Base-by-base conservation (phyloP, 2,797 vertebrate species). In the Triplophysa bombifrons region DNA sequence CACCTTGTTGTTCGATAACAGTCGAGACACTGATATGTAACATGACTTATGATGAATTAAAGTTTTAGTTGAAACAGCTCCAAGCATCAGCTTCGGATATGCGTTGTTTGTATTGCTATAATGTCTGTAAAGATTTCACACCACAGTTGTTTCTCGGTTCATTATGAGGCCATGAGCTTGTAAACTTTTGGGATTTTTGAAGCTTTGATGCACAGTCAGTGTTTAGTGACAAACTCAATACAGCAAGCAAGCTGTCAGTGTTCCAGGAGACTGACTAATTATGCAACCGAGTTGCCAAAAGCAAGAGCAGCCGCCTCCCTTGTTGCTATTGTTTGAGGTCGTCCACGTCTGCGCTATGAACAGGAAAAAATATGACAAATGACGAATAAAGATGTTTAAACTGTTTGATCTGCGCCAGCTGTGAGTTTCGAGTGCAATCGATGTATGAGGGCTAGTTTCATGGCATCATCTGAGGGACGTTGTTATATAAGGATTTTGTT, bases 241-340 rank as follows among this genome's bases (percentile, higher is more conserved):
- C 55, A 77, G 78, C 65, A 73, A 53, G 80, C 81, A 79, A 55
- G 72, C 64, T 82, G 81, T 79, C 81, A 82, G 46, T 74, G 71
- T 83, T 83, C 66, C 81, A 75, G 53, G 46, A 71, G 72, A 83
- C 72, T 75, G 72, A 60, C 58, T 79, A 79, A 83, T 83, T 83
- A 66, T 80, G 76, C 67, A 56, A 80, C 14, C 69, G 61, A 75
- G 66, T 76, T 76, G 73, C 73, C 73, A 55, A 79, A 73, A 70
- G 66, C 79, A 51, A 79, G 67, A 71, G 60, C 58, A 50, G 16
- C 58, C 38, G 56, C 25, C 55, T 82, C 76, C 70, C 79, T 58
- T 64, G 69, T 50, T 68, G 17, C 65, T 70, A 22, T 71, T 81
- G 16, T 66, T 48, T 78, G 50, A 65, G 81, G 56, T 64, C 0